Base-by-base conservation (phyloP, 1,140 invertebrate genomes). In the Microplitis mediator region DNA sequence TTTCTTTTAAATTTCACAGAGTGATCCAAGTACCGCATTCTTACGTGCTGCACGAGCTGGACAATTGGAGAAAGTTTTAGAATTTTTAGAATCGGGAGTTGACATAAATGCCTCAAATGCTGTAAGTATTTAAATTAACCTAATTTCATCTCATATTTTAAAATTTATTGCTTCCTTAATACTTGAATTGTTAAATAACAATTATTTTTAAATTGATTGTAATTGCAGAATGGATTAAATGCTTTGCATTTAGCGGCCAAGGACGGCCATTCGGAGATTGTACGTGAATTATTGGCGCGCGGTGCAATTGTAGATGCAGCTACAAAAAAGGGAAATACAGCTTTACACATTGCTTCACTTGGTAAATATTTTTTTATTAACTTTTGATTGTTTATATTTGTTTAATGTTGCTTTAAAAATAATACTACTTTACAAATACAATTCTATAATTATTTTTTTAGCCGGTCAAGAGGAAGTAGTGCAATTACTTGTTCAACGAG, bases 301-400 rank as follows among this genome's bases (percentile, higher is more conserved):
- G 95, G 96, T 60, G 97, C 97, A 32, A 92, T 92, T 74, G 97
- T 99, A 8, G 97, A 99, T 88, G 95, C 97, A 56, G 95, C 97
- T 31, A 99, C 98, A n/a, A 99, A 98, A 91, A 99, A 99, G 91
- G 98, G 97, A 88, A 98, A 99, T 86, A 99, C 98, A 75, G 96
- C 98, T n/a, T 89, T 99, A 58, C 98, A 99, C 88, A 99, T 99
- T 87, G 98, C 98, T 82, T 98, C 97, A 75, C 91, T 99, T 76
- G 95, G 92, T 92, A 84, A 88, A 82, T 81, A 51, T 56, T 8
- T 71, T 13, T 63, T 3, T 2, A 56, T 56, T 4, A 9, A 32
- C 5, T 66, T 32, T 35, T 45, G 34, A 32, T 62, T 66, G 32
- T 61, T 5, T 11, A 23, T 31, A 66, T 51, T 23, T 51, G 8